These are phyloP conservation scores for Sitophilus oryzae DNA, from an alignment of 1,140 invertebrate species.

Conservation along the genomic window DNA sequence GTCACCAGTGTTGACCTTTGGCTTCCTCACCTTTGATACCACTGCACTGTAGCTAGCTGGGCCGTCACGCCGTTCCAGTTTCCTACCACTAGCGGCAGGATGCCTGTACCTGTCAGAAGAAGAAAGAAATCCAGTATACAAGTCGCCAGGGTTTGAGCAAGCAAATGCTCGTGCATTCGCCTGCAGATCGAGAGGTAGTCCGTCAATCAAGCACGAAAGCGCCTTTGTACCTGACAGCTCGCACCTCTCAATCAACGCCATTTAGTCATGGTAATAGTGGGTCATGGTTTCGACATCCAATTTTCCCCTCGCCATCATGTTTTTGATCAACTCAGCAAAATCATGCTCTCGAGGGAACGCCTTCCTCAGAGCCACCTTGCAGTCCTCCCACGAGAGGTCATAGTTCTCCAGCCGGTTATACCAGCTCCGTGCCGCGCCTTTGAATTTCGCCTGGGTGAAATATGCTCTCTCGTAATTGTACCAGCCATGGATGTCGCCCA, in stretches of 20 bases:
- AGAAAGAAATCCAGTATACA: no score
- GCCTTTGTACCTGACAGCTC: constrained; percentile 29
- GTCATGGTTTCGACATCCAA: constrained; percentile 33
- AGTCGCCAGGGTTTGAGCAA: no score
- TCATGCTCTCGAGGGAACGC: constrained; percentile 29
- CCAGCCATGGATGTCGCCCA: constrained; percentile 8
- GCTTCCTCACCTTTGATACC: no score
- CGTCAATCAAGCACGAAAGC: constrained; percentile 37
- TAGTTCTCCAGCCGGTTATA: constrained; percentile 25
- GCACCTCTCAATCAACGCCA: constrained; percentile 35
- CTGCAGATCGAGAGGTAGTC: constrained; percentile 33
- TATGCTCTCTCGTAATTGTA: not conserved
- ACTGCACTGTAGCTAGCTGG: no score
- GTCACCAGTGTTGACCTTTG: no score
- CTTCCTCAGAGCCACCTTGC: constrained; percentile 28
- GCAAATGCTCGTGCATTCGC: constrained; percentile 36
- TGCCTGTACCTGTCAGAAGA: no score
- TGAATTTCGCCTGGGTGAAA: constrained; percentile 8
- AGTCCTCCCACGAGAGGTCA: constrained; percentile 24
- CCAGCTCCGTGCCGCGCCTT: constrained; percentile 1
- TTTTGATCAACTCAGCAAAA: constrained; percentile 16
- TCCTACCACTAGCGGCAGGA: no score
- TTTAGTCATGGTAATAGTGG: constrained; percentile 36
- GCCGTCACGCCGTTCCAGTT: no score
- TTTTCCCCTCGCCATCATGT: constrained; percentile 35